Percentiles rank a stretch among this genome's conserved stretches.
phyloP scores from a whole-genome alignment of 2,113 vertebrate genomes.

The Hemichromis elongatus region DNA sequence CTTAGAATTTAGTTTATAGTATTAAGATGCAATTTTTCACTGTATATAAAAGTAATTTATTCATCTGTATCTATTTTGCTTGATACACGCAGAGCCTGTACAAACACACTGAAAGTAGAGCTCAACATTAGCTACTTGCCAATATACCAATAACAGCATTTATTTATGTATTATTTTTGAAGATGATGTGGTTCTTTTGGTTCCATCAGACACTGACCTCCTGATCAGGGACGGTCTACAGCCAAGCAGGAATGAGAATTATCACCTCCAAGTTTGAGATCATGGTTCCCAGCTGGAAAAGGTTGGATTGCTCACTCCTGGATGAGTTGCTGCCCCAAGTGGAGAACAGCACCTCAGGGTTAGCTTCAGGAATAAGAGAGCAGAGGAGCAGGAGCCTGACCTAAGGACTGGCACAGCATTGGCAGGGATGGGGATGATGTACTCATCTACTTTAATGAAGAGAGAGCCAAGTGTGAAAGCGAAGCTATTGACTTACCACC shows the following conservation, averaged over 20 bases:
- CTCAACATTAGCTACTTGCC: neutral
- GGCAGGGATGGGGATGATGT: neutral
- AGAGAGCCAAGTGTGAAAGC: neutral
- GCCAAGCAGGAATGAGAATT: neutral
- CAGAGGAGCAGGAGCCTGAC: neutral
- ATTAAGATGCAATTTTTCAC: neutral
- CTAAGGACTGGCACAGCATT: neutral
- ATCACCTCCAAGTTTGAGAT: neutral
- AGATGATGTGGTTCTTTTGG: neutral
- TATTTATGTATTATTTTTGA: too few species aligned
- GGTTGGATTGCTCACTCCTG: neutral
- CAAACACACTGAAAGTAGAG: neutral
- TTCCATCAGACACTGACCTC: neutral
- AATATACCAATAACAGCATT: too few species aligned
- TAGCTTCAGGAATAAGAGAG: neutral
- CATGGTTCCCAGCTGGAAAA: neutral
- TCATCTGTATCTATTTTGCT: neutral
- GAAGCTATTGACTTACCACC: neutral
- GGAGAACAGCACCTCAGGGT: neutral
- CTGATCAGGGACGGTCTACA: neutral
- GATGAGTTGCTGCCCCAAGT: neutral
- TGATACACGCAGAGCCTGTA: neutral
- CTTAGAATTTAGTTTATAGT: accelerated
- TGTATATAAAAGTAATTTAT: neutral
- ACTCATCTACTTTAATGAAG: neutral